Evolutionary conservation across 2,888 invertebrate genomes (phyloP), one percentile per base, ranked within the genome.

Genomic region (Torymus aiolomorphi): DNA sequence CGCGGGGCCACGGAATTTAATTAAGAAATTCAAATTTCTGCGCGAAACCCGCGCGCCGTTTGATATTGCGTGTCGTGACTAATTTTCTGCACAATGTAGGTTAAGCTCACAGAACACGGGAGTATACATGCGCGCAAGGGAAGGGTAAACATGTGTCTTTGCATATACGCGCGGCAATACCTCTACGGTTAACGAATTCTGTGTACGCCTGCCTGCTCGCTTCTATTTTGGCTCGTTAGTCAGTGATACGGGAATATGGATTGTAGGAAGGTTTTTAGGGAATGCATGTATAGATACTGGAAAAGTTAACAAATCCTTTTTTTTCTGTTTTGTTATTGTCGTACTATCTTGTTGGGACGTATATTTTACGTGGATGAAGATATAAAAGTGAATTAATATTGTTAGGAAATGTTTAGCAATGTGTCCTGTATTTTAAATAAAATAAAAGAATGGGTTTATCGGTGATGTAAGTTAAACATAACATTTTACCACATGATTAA

Each of bases 21-120:
- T 79, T 59, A 70, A 65, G 69, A 74, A 74, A 79, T 65, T 59
- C 42, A 74, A 74, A 65, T 74, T 74, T 74, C 74, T 65, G n/a
- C 12, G 16, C 49, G 65, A 1, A 54, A 24, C 20, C 14, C 42
- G 14, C 31, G 13, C 18, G 65, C 42, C 65, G 52, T 79, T 79
- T 79, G 63, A n/a, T n/a, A 79, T 79, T 75, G 79, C 70, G 59
- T 79, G 75, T 79, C 59, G 65, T 70, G 52, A 75, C 75, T 75
- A 79, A 79, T 79, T 79, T 66, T 71, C 74, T 74, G 59, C 62
- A 57, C 79, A 24, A 79, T 75, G 65, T 79, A 75, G 79, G 79
- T 79, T 79, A 75, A 79, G 54, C 70, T 65, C n/a, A 70, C 56
- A 70, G 2, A 31, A 31, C 31, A 31, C 31, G 31, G 31, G 2